Evolutionary conservation across 2,113 vertebrate species (phyloP).

Genomic region (Tauraco erythrolophus): DNA sequence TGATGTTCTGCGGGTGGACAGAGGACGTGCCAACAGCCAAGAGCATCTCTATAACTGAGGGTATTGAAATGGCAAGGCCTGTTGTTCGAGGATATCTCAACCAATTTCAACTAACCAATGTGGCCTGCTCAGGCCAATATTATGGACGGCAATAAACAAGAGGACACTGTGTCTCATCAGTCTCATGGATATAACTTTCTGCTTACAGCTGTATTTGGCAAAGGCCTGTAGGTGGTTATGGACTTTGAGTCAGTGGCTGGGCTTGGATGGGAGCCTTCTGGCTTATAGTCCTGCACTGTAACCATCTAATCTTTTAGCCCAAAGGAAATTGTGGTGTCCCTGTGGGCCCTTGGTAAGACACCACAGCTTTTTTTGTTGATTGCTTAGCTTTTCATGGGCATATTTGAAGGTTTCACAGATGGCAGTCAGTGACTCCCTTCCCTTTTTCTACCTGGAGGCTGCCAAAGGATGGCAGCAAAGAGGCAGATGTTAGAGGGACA

Average conservation of each 20-base stretch:
- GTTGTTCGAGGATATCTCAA: not conserved
- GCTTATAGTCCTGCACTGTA: constrained; percentile 19
- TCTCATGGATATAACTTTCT: constrained; percentile 69
- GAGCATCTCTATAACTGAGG: not conserved
- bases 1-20: not conserved
- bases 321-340: constrained; percentile 59
- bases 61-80: not conserved
- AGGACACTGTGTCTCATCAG: constrained; percentile 53
- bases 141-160: constrained; percentile 47
- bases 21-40: not conserved
- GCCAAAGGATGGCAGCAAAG: constrained; percentile 63
- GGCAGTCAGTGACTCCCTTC: not conserved
- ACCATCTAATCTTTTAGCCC: constrained; percentile 55
- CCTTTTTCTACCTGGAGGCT: constrained; percentile 14
- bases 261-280: constrained; percentile 64
- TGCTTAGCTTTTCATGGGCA: constrained; percentile 34
- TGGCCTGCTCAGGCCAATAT: constrained; percentile 9
- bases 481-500: not conserved
- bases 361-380: constrained; percentile 61
- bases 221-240: constrained; percentile 45
- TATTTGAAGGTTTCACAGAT: constrained; percentile 53
- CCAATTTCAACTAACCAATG: not conserved
- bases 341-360: constrained; percentile 48
- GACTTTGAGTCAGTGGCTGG: constrained; percentile 64
- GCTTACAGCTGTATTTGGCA: constrained; percentile 65